A percentile compares a stretch with the other conserved stretches of the same genome.
phyloP scores from a whole-genome alignment of 2,113 vertebrate genomes.

The Drymodes brunneopygia region DNA sequence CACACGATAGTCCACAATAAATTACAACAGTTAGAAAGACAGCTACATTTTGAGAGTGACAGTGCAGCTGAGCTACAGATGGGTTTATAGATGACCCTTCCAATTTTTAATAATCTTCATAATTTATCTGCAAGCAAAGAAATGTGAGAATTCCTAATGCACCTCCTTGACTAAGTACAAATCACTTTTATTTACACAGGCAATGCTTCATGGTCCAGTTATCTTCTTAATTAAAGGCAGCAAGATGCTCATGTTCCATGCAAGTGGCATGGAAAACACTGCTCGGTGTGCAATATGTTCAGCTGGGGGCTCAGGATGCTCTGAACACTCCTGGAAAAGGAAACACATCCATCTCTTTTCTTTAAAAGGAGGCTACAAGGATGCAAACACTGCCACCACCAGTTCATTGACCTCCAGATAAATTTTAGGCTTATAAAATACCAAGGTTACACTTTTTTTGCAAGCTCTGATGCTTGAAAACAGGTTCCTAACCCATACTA shows the following conservation, averaged over 20 bases:
- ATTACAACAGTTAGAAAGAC: slow-evolving; percentile 66
- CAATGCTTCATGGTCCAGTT: slow-evolving; percentile 84
- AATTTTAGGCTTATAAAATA: not conserved
- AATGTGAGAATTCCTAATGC: slow-evolving; percentile 69
- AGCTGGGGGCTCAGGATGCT: slow-evolving; percentile 53
- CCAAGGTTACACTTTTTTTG: not conserved
- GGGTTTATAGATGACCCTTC: slow-evolving; percentile 71
- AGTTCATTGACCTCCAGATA: not conserved
- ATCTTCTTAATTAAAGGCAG: slow-evolving; percentile 88
- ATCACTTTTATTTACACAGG: slow-evolving; percentile 77
- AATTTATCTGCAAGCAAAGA: slow-evolving; percentile 70
- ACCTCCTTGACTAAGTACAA: slow-evolving; percentile 68
- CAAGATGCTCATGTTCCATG: slow-evolving; percentile 74
- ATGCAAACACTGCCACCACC: not conserved
- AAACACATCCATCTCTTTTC: not conserved
- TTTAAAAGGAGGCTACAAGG: slow-evolving; percentile 19
- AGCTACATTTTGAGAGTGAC: slow-evolving; percentile 60
- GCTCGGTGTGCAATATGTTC: slow-evolving; percentile 66
- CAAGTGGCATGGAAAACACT: slow-evolving; percentile 69
- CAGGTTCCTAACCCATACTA: not conserved
- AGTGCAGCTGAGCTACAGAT: slow-evolving; percentile 65
- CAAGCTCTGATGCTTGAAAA: not conserved
- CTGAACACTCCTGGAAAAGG: slow-evolving; percentile 6
- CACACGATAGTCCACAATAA: slow-evolving; percentile 45
- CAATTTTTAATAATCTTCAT: slow-evolving; percentile 70